Evolutionary conservation across 2,888 invertebrate species (phyloP), one percentile per base, ranked within the genome.

Genomic region (Lacanobia wlatinum): DNA sequence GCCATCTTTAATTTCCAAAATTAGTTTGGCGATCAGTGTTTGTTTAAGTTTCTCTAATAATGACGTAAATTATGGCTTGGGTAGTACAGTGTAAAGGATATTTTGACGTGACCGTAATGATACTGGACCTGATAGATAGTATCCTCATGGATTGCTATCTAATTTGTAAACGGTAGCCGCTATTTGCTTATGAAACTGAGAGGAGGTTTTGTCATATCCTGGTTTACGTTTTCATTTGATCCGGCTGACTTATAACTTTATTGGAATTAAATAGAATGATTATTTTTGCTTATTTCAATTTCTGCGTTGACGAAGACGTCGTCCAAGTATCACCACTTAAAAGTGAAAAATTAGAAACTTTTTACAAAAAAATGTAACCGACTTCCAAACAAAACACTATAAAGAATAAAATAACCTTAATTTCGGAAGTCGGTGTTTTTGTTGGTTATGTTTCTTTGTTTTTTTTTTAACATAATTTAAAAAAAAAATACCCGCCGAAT

Each of bases 191-290:
- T 9, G 74, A 74, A 50, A 56, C 7, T 46, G 16, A 58, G 21
- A 58, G 43, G 16, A 77, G 75, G 21, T 62, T 80, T 80, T 62
- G 63, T 38, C 81, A 74, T 75, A 80, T 75, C 80, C 75, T 58
- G 56, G 9, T 46, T n/a, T 56, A 61, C 48, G 18, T 40, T 56
- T 76, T 28, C 9, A 18, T 48, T 12, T 23, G 48, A 21, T 38
- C 8, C 7, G 4, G 14, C n/a, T 53, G 16, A 18, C n/a, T 38
- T n/a, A n/a, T n/a, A 38, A 2, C 12, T n/a, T 55, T 55, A 28
- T 18, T 28, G 3, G 2, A 16, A 28, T 16, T n/a, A n/a, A n/a
- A n/a, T n/a, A n/a, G n/a, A n/a, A n/a, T n/a, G n/a, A n/a, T n/a
- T n/a, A n/a, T n/a, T n/a, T n/a, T n/a, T n/a, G n/a, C n/a, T n/a